These are phyloP conservation scores for Axea sp. DNA, from an alignment of 2,888 invertebrate species.

Conservation along the genomic window DNA sequence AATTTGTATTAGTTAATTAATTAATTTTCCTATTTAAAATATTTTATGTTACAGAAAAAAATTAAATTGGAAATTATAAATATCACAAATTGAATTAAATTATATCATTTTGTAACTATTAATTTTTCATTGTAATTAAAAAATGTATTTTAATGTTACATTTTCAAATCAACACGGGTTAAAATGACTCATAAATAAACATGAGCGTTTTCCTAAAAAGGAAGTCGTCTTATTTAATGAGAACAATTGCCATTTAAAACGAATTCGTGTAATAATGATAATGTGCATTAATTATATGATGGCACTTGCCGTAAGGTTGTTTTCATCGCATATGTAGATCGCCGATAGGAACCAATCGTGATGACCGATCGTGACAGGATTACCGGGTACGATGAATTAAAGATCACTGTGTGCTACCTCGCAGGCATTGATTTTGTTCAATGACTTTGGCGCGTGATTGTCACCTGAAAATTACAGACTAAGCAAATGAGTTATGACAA, in stretches of 20 bases:
- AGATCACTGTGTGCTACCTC: constrained; percentile 66
- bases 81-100: too few species aligned
- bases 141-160: too few species aligned
- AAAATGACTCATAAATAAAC: constrained; percentile 23
- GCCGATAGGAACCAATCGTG: constrained; percentile 66
- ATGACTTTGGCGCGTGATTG: constrained; percentile 65
- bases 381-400: constrained; percentile 71
- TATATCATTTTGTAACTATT: too few species aligned
- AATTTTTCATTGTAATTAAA: too few species aligned
- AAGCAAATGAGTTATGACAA: constrained; percentile 25
- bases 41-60: too few species aligned
- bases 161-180: too few species aligned
- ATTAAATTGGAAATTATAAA: too few species aligned
- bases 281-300: constrained; percentile 55
- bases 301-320: constrained; percentile 58
- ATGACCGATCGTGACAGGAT: constrained; percentile 72
- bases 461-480: constrained; percentile 53
- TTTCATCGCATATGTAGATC: constrained; percentile 71
- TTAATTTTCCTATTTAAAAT: too few species aligned
- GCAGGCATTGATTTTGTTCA: constrained; percentile 67
- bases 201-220: constrained; percentile 26
- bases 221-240: constrained; percentile 42
- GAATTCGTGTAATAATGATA: constrained; percentile 55
- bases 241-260: constrained; percentile 54
- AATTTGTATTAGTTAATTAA: too few species aligned